Conservation (phyloP, 1,140 invertebrate species). For the Oryzaephilus surinamensis region DNA sequence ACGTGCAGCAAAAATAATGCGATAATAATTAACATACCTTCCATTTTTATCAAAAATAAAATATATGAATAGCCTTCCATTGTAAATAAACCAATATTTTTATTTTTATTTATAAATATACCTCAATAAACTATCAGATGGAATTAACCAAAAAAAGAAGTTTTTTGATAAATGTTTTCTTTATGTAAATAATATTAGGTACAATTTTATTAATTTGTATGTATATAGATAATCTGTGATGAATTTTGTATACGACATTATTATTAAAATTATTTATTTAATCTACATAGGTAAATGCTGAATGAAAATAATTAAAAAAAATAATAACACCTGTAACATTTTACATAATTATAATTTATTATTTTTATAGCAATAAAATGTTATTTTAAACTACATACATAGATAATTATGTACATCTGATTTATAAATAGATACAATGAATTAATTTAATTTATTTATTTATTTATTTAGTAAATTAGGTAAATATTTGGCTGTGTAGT, state of each 20-base stretch:
- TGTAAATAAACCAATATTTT: not conserved
- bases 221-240: constrained; percentile 17
- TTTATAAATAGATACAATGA: too few relatives aligned
- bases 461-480: too few relatives aligned
- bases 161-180: constrained; percentile 12
- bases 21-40: constrained; percentile 16
- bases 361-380: constrained; percentile 10
- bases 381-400: too few relatives aligned
- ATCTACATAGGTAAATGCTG: too few relatives aligned
- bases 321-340: constrained; percentile 7
- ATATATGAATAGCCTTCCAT: not conserved
- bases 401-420: too few relatives aligned
- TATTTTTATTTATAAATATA: not conserved
- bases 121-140: constrained; percentile 2
- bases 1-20: constrained; percentile 27
- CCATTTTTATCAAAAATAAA: not conserved
- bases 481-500: too few relatives aligned
- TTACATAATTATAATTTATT: constrained; percentile 9
- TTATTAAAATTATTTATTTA: too few relatives aligned
- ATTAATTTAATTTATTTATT: too few relatives aligned
- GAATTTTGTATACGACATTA: constrained; percentile 19
- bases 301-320: constrained; percentile 5
- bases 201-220: constrained; percentile 6
- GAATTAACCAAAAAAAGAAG: constrained; percentile 11
- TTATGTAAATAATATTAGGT: constrained; percentile 1